Evolutionary conservation across 1,140 invertebrate genomes (phyloP).

Genomic region (Holcopasites calliopsidis): DNA sequence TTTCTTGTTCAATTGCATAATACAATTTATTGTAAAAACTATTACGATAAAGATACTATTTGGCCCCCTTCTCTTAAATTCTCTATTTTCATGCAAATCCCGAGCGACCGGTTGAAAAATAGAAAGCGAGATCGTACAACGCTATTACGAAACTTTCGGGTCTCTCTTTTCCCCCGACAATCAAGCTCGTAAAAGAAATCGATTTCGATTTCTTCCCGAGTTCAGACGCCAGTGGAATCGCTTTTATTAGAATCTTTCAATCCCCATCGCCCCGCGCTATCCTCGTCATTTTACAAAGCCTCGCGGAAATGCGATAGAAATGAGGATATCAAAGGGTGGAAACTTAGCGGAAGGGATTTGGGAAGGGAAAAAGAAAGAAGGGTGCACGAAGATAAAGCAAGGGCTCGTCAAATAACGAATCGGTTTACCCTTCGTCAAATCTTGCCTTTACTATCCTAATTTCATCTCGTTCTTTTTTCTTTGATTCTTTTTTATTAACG

Average conservation of each 20-base stretch:
- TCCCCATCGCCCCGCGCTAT: slow-evolving; percentile 7
- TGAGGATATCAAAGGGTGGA: slow-evolving; percentile 29
- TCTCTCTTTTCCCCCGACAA: background rate
- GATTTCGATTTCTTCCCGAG: slow-evolving; percentile 33
- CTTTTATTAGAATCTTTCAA: slow-evolving; percentile 54
- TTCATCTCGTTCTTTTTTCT: slow-evolving; percentile 7
- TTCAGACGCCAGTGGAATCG: background rate
- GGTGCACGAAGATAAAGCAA: background rate
- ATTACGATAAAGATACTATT: background rate
- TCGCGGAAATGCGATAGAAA: slow-evolving; percentile 24
- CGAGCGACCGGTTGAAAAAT: background rate
- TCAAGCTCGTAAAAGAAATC: slow-evolving; percentile 24
- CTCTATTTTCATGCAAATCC: slow-evolving; percentile 37
- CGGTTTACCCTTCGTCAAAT: slow-evolving; percentile 19
- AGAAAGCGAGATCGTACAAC: slow-evolving; percentile 32
- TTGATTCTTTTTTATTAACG: background rate
- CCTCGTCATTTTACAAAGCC: slow-evolving; percentile 39
- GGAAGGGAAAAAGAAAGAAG: background rate
- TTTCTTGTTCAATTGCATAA: background rate
- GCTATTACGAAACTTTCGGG: slow-evolving; percentile 32
- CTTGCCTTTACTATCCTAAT: slow-evolving; percentile 20
- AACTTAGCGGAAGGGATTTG: slow-evolving; percentile 20
- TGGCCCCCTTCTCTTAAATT: background rate
- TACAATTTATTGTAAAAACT: background rate
- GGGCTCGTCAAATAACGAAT: background rate